Evolutionary conservation across 2,113 vertebrate species (phyloP).

Genomic region (Candoia aspera): DNA sequence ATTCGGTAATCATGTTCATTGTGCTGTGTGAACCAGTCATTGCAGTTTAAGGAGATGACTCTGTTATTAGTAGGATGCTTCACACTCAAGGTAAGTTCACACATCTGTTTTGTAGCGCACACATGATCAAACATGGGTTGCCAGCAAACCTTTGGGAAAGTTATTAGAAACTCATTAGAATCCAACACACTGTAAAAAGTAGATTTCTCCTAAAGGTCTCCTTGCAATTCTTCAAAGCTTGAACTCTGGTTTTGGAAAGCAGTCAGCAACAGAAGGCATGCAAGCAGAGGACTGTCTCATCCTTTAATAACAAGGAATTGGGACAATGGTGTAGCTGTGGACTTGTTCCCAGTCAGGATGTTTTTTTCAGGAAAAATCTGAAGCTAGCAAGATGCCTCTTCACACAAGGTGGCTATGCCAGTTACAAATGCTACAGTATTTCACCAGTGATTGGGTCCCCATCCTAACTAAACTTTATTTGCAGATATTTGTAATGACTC

Average conservation of each 20-base stretch:
- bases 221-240: not conserved
- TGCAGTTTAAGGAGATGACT: not conserved
- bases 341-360: slow-evolving; percentile 4
- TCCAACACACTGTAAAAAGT: too few species aligned
- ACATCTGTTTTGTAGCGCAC: not conserved
- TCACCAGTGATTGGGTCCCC: not conserved
- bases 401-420: not conserved
- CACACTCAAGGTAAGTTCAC: not conserved
- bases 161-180: too few species aligned
- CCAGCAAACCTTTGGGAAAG: too few species aligned
- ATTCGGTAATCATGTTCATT: not conserved
- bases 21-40: not conserved
- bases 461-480: not conserved
- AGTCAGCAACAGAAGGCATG: not conserved
- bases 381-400: not conserved
- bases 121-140: too few species aligned
- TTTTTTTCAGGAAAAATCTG: slow-evolving; percentile 2
- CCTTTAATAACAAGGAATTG: not conserved
- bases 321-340: not conserved
- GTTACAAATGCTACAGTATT: not conserved
- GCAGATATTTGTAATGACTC: not conserved
- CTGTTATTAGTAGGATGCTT: not conserved
- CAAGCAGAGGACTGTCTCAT: not conserved
- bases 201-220: not conserved
- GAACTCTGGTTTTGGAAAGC: not conserved